Evolutionary conservation across 2,888 invertebrate genomes (phyloP), one percentile per base, ranked within the genome.

Genomic region (Drosophila emarginata): DNA sequence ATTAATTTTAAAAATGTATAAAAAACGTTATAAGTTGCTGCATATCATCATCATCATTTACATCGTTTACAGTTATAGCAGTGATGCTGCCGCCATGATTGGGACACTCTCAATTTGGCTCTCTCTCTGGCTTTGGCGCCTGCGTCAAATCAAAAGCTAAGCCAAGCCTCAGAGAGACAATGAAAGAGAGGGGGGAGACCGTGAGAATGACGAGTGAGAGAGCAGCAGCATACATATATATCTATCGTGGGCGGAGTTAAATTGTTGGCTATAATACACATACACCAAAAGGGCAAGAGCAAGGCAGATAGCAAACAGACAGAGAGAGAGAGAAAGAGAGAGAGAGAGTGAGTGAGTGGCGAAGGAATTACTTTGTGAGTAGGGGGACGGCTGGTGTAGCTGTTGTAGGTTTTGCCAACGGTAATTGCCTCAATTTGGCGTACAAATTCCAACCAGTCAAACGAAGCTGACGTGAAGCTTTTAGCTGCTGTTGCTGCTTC

Each of bases 361-460:
- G 36, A 28, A 61, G 61, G 59, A 53, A 67, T 63, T 73, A 50
- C 39, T 51, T 52, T 50, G 28, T 64, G 66, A 72, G 76, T 62
- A 59, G 68, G 77, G 32, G 32, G 51, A 21, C 18, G 37, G 54
- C 61, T 67, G 62, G 80, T 21, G 45, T 21, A 21, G 4, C 45
- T 45, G 12, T 45, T 45, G 45, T 45, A 45, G 45, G 45, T 45
- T 45, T 45, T 45, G 45, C 45, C 45, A 45, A 45, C 45, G 81
- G 88, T 87, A 87, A 89, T 87, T 81, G 88, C 83, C 70, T 80
- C 80, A 83, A 89, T 89, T 89, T 89, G 69, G 62, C 72, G 71
- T 85, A 79, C 77, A 80, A 78, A 83, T 69, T 66, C 72, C 37
- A 39, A 39, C 36, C 40, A 61, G 56, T 61, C 40, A 45, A 57